Base-by-base conservation (phyloP, 2,888 invertebrate species). In the Hemicrepidius hirtus region DNA sequence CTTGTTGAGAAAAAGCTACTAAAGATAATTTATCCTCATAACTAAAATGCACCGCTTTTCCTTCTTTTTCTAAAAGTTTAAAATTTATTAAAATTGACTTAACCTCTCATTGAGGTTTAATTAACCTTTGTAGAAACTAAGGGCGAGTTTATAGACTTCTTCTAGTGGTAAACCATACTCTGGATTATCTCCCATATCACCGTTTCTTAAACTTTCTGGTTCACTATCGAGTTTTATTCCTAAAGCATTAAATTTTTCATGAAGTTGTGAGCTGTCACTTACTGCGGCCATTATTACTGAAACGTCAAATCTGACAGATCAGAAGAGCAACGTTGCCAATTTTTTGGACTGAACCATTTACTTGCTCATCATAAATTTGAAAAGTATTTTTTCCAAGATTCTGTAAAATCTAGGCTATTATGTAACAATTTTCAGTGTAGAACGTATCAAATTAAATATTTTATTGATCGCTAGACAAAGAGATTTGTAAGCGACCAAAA, bases 21-120 rank as follows among this genome's bases (percentile, higher is more conserved):
- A 99, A 87, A 84, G 94, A 94, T 66, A 98, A 86, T 84, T 97
- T 95, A 84, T 98, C 97, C 86, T 96, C 95, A 85, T 98, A 99
- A 53, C 96, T 95, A 73, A 98, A 89, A 83, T 97, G 97, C 57
- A 98, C 90, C 1, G 97, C 98, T 88, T 98, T 98, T n/a, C 98
- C 98, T 87, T 97, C 95, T 88, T 98, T 98, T 85, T 98, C 98
- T 98, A 78, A 80, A 65, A 68, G 78, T 63, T 74, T 24, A 66
- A 74, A 64, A n/a, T n/a, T n/a, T n/a, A 71, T 24, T 21, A n/a
- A 10, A 50, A 12, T 18, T 2, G 9, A 57, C 57, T 37, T 57
- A 57, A 57, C 57, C 57, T 57, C 37, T 20, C 12, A 37, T 57
- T 20, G 21, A 37, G 1, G 2, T 35, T 40, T 40, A 37, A 37